Percentiles rank a stretch among this genome's conserved stretches.
Evolutionary conservation across 2,888 invertebrate species (phyloP).

Genomic region (Heliconius sara): DNA sequence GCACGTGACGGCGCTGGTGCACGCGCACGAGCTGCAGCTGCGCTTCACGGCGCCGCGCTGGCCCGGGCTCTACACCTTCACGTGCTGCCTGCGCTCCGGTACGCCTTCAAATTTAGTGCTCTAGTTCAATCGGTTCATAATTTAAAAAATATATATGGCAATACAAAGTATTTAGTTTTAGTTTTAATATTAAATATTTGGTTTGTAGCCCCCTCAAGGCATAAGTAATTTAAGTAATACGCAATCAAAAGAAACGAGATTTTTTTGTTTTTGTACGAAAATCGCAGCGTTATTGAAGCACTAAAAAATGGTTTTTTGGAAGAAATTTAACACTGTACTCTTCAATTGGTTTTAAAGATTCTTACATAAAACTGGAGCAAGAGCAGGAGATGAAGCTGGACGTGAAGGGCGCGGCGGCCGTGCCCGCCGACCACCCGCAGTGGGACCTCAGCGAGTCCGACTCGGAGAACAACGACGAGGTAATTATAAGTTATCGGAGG

Average conservation of each 20-base stretch:
- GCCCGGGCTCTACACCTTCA: constrained; percentile 96
- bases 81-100: constrained; percentile 95
- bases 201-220: too few relatives aligned
- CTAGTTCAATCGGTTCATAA: neutral
- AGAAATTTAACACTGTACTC: neutral
- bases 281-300: too few relatives aligned
- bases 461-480: constrained; percentile 86
- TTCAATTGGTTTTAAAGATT: constrained; percentile 84
- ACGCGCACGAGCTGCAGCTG: constrained; percentile 95
- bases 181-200: too few relatives aligned
- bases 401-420: constrained; percentile 97
- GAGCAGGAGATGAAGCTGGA: constrained; percentile 97
- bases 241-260: too few relatives aligned
- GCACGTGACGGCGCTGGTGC: constrained; percentile 95
- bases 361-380: constrained; percentile 98
- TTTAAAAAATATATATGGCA: too few relatives aligned
- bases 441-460: constrained; percentile 99
- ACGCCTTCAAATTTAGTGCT: constrained; percentile 18
- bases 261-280: too few relatives aligned
- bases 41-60: constrained; percentile 98
- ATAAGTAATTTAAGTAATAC: too few relatives aligned
- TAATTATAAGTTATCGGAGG: constrained; percentile 42
- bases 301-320: too few relatives aligned
- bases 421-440: constrained; percentile 97
- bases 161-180: too few relatives aligned